phyloP scores from a whole-genome alignment of 1,140 invertebrate species.

The Microplitis demolitor region DNA sequence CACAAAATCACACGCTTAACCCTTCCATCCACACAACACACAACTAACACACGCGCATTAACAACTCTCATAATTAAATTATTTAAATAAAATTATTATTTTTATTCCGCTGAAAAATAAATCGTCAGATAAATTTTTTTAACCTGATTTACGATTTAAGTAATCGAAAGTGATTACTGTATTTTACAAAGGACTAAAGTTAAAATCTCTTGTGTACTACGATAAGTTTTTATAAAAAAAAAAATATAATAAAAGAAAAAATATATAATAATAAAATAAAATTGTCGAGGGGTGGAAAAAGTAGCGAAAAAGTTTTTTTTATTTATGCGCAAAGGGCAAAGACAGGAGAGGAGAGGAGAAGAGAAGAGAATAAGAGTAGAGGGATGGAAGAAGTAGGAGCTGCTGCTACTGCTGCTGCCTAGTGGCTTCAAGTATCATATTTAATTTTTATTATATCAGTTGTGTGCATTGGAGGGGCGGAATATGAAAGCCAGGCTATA shows the following conservation, averaged over 20 bases:
- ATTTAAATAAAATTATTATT: too few relatives aligned
- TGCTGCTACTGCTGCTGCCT: neutral
- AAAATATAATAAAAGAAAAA: neutral
- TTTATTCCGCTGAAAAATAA: too few relatives aligned
- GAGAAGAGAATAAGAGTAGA: too few relatives aligned
- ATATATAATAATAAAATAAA: neutral
- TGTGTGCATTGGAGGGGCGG: slow-evolving; percentile 40
- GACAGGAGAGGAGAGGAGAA: neutral
- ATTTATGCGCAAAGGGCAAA: slow-evolving; percentile 25
- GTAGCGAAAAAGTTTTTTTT: slow-evolving; percentile 13
- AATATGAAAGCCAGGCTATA: neutral
- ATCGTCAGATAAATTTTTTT: too few relatives aligned
- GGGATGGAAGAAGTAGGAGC: neutral
- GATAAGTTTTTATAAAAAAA: too few relatives aligned
- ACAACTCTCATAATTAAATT: too few relatives aligned
- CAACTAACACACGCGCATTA: neutral
- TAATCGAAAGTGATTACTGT: neutral
- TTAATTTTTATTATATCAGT: slow-evolving; percentile 62
- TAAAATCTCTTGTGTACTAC: too few relatives aligned
- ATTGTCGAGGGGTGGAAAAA: slow-evolving; percentile 4
- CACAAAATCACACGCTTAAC: neutral
- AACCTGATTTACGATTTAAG: too few relatives aligned
- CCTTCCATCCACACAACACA: neutral
- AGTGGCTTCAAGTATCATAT: slow-evolving; percentile 50
- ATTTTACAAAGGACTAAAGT: neutral